phyloP scores from a whole-genome alignment of 2,797 vertebrate species.

The Enteromius paludinosus region DNA sequence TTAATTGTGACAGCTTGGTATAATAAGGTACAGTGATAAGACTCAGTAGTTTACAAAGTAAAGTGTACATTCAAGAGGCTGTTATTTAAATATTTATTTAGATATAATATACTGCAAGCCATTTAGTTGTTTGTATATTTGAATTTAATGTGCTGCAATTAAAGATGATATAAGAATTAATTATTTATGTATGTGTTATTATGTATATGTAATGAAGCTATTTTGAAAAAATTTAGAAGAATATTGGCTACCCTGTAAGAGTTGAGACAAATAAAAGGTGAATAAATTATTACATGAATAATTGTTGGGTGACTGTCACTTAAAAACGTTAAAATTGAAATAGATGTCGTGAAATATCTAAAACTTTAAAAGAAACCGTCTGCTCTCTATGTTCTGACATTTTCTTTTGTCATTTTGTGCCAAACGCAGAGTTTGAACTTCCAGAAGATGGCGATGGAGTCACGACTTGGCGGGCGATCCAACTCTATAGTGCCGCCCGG shows the following conservation, averaged over 20 bases:
- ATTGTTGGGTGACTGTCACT: neutral
- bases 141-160: neutral
- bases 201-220: too few species aligned
- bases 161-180: neutral
- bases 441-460: slow-evolving; percentile 93
- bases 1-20: slow-evolving; percentile 97
- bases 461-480: slow-evolving; percentile 81
- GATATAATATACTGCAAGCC: neutral
- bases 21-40: slow-evolving; percentile 86
- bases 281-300: neutral
- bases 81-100: neutral
- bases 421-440: slow-evolving; percentile 85
- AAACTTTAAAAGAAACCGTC: neutral
- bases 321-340: neutral
- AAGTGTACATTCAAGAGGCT: neutral
- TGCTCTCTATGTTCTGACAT: neutral
- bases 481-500: slow-evolving; percentile 70
- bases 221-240: too few species aligned
- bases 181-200: neutral
- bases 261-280: neutral
- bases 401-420: neutral
- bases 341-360: neutral
- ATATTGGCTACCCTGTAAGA: neutral
- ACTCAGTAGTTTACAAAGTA: neutral
- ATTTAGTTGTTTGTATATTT: neutral